Percentiles rank a stretch among this genome's conserved stretches.
These are phyloP conservation scores for Chaetops frenatus DNA, from an alignment of 2,113 vertebrate species.

Conservation along the genomic window DNA sequence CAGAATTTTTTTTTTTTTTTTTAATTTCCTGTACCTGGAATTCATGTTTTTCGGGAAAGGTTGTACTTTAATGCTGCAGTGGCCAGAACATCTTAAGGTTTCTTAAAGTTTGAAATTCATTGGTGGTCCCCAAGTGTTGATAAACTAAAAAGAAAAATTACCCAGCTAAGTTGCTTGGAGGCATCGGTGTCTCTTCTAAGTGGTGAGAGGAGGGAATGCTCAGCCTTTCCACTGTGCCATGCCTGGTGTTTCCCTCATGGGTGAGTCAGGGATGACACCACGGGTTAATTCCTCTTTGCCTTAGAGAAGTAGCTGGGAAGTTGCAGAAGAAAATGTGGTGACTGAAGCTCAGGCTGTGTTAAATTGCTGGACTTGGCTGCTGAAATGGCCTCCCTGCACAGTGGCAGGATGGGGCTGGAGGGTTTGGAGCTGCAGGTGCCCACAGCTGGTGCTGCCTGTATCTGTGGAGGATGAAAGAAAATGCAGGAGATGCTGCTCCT, in stretches of 20 bases:
- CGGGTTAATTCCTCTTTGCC: neutral
- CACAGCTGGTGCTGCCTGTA: neutral
- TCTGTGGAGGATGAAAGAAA: neutral
- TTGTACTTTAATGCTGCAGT: neutral
- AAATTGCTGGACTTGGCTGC: neutral
- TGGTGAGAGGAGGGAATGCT: neutral
- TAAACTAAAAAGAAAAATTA: neutral
- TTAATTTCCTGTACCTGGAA: neutral
- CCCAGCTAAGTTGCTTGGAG: fast-evolving
- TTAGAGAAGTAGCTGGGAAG: neutral
- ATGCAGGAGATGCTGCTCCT: neutral
- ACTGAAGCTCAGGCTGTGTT: neutral
- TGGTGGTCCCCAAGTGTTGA: neutral
- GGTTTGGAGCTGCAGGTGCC: neutral
- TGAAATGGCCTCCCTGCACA: neutral
- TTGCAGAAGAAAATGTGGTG: neutral
- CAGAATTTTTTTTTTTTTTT: neutral
- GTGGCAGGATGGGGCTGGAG: neutral
- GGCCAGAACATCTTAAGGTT: neutral
- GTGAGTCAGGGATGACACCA: neutral
- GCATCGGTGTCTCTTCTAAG: neutral
- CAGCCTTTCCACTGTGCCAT: neutral
- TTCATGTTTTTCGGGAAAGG: neutral
- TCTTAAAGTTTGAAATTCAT: neutral
- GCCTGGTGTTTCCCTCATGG: neutral